Conservation (phyloP, 2,113 vertebrate species). For the Percina caprodes region DNA sequence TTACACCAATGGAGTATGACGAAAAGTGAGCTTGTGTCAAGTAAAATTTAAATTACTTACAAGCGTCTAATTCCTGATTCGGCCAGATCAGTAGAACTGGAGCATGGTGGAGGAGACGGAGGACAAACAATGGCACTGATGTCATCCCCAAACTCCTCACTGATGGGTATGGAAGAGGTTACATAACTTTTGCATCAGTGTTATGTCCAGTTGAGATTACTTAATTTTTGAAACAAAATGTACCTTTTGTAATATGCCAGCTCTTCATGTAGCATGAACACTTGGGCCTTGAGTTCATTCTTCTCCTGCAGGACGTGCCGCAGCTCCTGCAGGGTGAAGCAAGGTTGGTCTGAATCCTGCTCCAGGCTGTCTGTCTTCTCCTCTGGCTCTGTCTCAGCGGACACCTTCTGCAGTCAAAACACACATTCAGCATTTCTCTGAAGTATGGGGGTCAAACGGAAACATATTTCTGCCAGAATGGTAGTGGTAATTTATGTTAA, state of each 20-base stretch:
- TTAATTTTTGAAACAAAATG: background rate
- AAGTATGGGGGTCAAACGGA: background rate
- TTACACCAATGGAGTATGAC: background rate
- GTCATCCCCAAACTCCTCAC: slow-evolving; percentile 91
- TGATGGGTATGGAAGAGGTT: slow-evolving; percentile 64
- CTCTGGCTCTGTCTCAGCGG: slow-evolving; percentile 76
- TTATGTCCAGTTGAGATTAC: background rate
- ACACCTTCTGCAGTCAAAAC: slow-evolving; percentile 74
- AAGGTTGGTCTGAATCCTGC: slow-evolving; percentile 87
- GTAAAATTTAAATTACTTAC: slow-evolving; percentile 83
- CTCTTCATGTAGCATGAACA: slow-evolving; percentile 94
- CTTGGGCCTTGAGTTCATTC: slow-evolving; percentile 93
- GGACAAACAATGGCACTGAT: slow-evolving; percentile 69
- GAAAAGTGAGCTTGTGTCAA: background rate
- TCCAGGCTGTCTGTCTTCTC: slow-evolving; percentile 82
- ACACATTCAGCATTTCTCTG: slow-evolving; percentile 21
- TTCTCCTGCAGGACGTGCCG: slow-evolving; percentile 93
- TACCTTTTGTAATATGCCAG: slow-evolving; percentile 93
- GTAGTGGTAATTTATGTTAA: background rate
- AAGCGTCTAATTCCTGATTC: slow-evolving; percentile 94
- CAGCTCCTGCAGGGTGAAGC: slow-evolving; percentile 95
- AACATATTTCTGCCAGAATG: background rate
- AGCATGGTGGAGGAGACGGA: slow-evolving; percentile 66
- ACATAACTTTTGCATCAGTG: background rate
- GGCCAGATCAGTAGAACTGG: slow-evolving; percentile 81